Conservation (phyloP, 2,113 vertebrate species). For the Lepisosteus osseus region DNA sequence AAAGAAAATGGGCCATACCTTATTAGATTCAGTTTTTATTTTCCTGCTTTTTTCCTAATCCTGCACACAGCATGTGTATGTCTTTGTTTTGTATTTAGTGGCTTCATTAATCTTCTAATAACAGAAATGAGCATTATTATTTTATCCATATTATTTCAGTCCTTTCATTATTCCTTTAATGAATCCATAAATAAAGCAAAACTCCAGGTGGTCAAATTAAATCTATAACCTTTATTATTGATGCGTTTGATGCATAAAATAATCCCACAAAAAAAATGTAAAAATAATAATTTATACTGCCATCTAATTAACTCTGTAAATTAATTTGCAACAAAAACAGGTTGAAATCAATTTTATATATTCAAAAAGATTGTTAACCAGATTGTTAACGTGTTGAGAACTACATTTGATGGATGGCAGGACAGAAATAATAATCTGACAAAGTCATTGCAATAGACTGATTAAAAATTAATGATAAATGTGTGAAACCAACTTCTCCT, state of each 20-base stretch:
- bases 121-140: background rate
- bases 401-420: slow-evolving; percentile 37
- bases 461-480: slow-evolving; percentile 61
- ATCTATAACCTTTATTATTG: background rate
- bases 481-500: slow-evolving; percentile 39
- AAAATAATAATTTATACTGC: background rate
- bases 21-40: background rate
- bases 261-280: background rate
- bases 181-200: background rate
- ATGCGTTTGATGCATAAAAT: background rate
- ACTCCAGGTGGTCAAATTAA: background rate
- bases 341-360: background rate
- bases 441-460: slow-evolving; percentile 48
- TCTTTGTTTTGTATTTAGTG: background rate
- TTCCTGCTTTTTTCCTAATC: background rate
- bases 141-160: no score
- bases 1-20: background rate
- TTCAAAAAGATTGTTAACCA: background rate
- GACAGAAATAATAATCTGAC: slow-evolving; percentile 54
- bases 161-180: no score
- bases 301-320: background rate
- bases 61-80: background rate
- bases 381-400: background rate
- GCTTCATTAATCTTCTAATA: background rate
- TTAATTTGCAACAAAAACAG: background rate